These are phyloP conservation scores for Ardeotis arabs DNA, from an alignment of 2,113 vertebrate genomes.

Conservation along the genomic window DNA sequence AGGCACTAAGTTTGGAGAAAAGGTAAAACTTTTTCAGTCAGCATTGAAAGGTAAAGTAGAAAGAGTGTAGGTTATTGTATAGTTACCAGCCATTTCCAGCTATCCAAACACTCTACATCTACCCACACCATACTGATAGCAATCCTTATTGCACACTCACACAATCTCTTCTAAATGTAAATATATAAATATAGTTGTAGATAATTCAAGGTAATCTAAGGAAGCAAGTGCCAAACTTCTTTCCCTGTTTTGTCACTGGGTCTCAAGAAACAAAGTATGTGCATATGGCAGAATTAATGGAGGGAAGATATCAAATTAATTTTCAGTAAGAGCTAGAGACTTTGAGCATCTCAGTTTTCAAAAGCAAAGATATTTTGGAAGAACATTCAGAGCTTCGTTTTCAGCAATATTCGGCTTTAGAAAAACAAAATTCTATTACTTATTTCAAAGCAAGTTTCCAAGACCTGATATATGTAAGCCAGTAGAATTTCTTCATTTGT, in stretches of 20 bases:
- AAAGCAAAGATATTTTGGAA: neutral
- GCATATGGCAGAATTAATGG: neutral
- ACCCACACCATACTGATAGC: neutral
- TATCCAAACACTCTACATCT: neutral
- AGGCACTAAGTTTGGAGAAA: neutral
- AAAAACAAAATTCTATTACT: neutral
- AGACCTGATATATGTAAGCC: neutral
- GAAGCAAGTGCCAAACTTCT: neutral
- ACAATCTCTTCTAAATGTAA: neutral
- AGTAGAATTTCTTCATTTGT: neutral
- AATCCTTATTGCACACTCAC: neutral
- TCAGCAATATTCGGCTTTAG: neutral
- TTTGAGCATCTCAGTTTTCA: neutral
- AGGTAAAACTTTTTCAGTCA: neutral
- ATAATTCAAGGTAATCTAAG: neutral
- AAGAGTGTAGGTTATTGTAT: neutral
- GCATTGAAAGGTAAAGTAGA: neutral
- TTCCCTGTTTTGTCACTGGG: neutral
- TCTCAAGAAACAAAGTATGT: neutral
- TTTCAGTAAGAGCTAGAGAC: neutral
- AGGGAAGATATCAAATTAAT: neutral
- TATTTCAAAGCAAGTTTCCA: neutral
- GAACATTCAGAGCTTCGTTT: neutral
- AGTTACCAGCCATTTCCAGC: neutral
- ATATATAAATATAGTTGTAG: neutral